Base-by-base conservation (phyloP, 2,888 invertebrate genomes). In the Thalpophila matura region DNA sequence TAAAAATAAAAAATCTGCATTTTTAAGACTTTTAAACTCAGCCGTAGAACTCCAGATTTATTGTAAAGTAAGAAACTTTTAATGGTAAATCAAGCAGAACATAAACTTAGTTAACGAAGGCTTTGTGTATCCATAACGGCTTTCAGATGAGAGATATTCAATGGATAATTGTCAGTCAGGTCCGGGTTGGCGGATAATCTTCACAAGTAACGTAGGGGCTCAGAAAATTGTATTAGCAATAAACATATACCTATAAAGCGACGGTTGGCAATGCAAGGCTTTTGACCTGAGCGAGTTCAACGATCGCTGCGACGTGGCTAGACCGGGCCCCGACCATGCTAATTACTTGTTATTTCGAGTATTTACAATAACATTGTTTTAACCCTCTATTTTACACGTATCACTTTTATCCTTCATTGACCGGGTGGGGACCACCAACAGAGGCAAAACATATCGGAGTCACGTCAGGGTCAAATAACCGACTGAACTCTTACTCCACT, bases 261-360 rank as follows among this genome's bases (percentile, higher is more conserved):
- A 57, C 74, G 72, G 72, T 82, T 75, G 66, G 86, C 84, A 81
- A 65, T 82, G 80, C 82, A 85, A 84, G 92, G 93, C 85, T 84
- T 84, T 91, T 91, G 92, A 92, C 92, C 93, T 84, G 85, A 47
- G 60, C 59, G 86, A 80, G 92, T 87, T 92, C 90, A 88, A 84
- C 77, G 89, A 62, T 85, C 89, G 80, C 77, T 53, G 66, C 71
- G 68, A 77, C 84, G 73, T 79, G 74, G 75, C 88, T 86, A 86
- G 85, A 79, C 81, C 78, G 80, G 79, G 74, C 74, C 62, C 63
- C 65, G 76, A 69, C 74, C 76, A 78, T 79, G 79, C 80, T 87
- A 86, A 89, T 88, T 86, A 86, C 82, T 54, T 55, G 55, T 71
- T 76, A 65, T 68, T 71, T 64, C 37, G 49, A 78, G 64, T 57